Conservation (phyloP, 2,888 invertebrate genomes). For the Eueremaeus valkanovi region DNA sequence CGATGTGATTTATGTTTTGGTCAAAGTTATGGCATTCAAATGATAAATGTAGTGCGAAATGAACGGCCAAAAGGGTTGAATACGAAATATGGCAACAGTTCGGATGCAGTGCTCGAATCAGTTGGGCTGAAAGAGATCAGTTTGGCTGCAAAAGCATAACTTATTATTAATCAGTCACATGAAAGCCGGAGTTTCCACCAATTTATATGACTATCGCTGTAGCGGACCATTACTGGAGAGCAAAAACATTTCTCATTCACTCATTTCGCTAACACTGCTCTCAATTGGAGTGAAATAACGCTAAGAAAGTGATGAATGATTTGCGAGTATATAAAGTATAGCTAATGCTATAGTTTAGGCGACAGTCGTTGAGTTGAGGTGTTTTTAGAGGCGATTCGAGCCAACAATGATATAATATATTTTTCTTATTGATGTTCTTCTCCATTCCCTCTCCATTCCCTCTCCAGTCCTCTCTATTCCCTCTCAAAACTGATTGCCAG, state of each 20-base stretch:
- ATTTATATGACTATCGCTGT: conserved; percentile 29
- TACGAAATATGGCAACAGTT: not conserved
- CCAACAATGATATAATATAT: conserved; percentile 20
- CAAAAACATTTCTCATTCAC: conserved; percentile 30
- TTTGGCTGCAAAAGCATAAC: conserved; percentile 26
- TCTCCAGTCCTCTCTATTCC: not conserved
- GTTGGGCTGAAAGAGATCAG: conserved; percentile 18
- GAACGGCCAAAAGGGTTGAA: conserved; percentile 20
- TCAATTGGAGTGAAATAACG: conserved; percentile 21
- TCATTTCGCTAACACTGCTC: conserved; percentile 14
- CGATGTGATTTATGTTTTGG: conserved; percentile 11
- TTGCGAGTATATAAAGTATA: conserved; percentile 26
- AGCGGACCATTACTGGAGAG: conserved; percentile 24
- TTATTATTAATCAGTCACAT: conserved; percentile 25
- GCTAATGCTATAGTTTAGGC: conserved; percentile 4
- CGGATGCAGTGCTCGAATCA: not conserved
- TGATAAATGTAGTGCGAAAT: conserved; percentile 21
- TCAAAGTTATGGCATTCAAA: not conserved
- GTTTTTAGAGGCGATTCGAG: conserved; percentile 29
- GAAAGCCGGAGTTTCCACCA: conserved; percentile 16
- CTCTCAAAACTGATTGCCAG: not conserved
- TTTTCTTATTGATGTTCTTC: not conserved
- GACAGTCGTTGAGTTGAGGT: conserved; percentile 24
- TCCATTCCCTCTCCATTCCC: not conserved
- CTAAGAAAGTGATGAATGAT: conserved; percentile 25